Percentiles rank a stretch among this genome's conserved stretches.
phyloP scores from a whole-genome alignment of 2,113 vertebrate species.

The cattle (Bos taurus) region ARS-UCD2.0 NC_037354.1:14074001-14074500 shows the following conservation, averaged over 20 bases:
- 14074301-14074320: neutral
- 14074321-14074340: neutral
- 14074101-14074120: neutral
- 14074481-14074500: neutral
- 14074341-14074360: neutral
- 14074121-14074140: neutral
- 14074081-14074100: neutral
- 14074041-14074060: neutral
- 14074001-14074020: neutral
- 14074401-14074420: neutral
- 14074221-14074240: neutral
- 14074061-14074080: neutral
- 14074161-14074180: neutral
- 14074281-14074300: neutral
- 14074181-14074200: neutral
- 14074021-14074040: neutral
- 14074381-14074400: neutral
- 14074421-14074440: neutral
- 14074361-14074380: neutral
- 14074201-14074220: neutral
- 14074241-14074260: neutral
- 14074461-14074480: neutral
- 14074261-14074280: neutral
- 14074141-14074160: neutral
- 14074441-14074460: neutral